Conservation (phyloP, 1,140 invertebrate species). For the Ylistrum balloti region DNA sequence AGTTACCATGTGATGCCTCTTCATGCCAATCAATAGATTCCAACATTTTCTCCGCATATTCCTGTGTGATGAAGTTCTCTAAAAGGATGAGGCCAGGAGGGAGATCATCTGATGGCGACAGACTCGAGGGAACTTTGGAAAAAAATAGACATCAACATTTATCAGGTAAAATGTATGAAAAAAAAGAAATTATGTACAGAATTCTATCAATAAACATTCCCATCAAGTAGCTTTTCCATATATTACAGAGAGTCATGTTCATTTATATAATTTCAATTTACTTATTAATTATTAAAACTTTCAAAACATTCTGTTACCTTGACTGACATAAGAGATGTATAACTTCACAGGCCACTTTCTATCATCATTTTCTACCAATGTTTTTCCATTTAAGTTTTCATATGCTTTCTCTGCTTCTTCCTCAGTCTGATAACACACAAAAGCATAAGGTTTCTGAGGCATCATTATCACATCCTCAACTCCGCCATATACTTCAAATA, state of each 20-base stretch:
- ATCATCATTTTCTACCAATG: conserved; percentile 56
- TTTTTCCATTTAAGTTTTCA: conserved; percentile 82
- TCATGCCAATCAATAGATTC: conserved; percentile 86
- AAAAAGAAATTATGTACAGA: too few species aligned
- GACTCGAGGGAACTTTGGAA: conserved; percentile 67
- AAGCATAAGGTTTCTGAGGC: conserved; percentile 89
- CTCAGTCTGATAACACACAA: conserved; percentile 85
- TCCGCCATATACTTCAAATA: conserved; percentile 83
- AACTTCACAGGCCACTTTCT: conserved; percentile 80
- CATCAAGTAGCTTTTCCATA: too few species aligned
- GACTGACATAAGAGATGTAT: conserved; percentile 87
- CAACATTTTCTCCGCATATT: conserved; percentile 89
- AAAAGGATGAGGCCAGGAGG: conserved; percentile 90
- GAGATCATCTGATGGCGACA: conserved; percentile 66
- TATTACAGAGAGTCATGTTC: too few species aligned
- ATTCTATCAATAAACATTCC: too few species aligned
- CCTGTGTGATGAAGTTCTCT: conserved; percentile 88
- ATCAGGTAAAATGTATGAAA: too few species aligned
- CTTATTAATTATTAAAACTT: too few species aligned
- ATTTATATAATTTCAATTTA: too few species aligned
- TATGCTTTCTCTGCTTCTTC: conserved; percentile 84
- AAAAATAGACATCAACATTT: conserved; percentile 40
- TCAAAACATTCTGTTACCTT: conserved; percentile 80
- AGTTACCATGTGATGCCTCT: not conserved
- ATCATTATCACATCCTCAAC: conserved; percentile 87